These are phyloP conservation scores for Limanda limanda DNA, from an alignment of 2,113 vertebrate genomes.

Conservation along the genomic window DNA sequence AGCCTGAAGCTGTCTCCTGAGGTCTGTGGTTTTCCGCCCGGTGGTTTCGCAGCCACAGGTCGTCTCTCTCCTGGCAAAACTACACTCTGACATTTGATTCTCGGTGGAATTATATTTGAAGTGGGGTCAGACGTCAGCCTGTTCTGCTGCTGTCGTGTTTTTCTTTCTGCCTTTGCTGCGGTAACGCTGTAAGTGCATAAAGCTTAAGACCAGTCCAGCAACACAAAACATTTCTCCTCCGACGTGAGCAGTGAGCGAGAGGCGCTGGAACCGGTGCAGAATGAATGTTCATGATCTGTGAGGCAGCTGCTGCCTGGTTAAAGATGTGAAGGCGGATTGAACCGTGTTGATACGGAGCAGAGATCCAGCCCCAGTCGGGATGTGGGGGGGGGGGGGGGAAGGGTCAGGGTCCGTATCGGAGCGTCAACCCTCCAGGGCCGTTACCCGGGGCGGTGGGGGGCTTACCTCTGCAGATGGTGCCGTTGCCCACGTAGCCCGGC, in stretches of 20 bases:
- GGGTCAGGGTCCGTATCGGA: background rate
- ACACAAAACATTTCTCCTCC: background rate
- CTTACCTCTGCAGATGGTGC: conserved; percentile 92
- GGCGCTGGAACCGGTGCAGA: conserved; percentile 22
- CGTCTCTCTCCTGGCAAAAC: no score
- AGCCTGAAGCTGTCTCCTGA: no score
- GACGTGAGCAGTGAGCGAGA: conserved; percentile 25
- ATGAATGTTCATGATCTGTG: conserved; percentile 69
- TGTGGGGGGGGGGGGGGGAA: background rate
- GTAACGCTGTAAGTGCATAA: background rate
- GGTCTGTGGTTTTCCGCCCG: no score
- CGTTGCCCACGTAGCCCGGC: conserved; percentile 93
- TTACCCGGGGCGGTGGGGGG: conserved; percentile 2
- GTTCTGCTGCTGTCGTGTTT: no score
- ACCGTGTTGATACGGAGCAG: conserved; percentile 30
- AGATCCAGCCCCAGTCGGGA: conserved; percentile 22
- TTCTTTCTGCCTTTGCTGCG: no score
- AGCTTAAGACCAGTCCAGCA: background rate
- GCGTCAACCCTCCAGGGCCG: conserved; percentile 19
- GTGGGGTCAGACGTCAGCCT: no score
- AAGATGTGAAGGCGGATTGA: conserved; percentile 38
- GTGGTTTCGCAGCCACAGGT: no score
- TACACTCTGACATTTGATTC: no score
- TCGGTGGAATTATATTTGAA: no score
- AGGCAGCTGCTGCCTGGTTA: conserved; percentile 58